Conservation (phyloP, 2,888 invertebrate species). For the Pycnomerus fuliginosus region DNA sequence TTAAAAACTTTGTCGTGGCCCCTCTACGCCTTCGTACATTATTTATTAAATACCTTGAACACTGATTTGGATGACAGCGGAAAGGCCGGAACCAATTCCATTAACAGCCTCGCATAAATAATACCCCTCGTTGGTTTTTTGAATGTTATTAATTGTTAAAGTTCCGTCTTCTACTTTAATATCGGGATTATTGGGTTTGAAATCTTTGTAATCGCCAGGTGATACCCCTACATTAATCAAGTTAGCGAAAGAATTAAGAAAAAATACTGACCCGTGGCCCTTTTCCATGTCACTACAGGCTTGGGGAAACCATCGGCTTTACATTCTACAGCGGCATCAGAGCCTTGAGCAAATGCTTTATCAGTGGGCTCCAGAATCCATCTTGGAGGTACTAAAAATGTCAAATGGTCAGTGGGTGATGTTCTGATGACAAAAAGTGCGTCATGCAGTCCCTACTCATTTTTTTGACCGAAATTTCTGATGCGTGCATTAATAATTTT, state of each 20-base stretch:
- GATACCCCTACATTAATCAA: constrained; percentile 82
- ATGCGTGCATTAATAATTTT: constrained; percentile 13
- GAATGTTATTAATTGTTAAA: constrained; percentile 83
- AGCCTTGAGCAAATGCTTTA: constrained; percentile 92
- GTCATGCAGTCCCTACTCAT: constrained; percentile 4
- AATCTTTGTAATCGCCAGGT: constrained; percentile 90
- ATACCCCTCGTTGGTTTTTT: constrained; percentile 91
- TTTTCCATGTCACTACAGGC: constrained; percentile 93
- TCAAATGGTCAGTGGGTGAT: too few species aligned
- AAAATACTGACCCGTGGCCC: constrained; percentile 76
- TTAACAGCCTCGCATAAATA: constrained; percentile 96
- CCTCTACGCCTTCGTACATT: background rate
- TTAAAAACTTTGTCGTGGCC: too few species aligned
- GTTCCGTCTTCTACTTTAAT: constrained; percentile 95
- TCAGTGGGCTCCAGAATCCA: constrained; percentile 95
- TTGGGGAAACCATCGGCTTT: constrained; percentile 95
- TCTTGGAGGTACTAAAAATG: constrained; percentile 81
- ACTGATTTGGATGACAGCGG: constrained; percentile 89
- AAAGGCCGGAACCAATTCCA: constrained; percentile 91
- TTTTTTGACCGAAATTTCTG: constrained; percentile 9
- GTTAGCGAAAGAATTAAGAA: constrained; percentile 5
- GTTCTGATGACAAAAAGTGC: too few species aligned
- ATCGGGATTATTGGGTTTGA: constrained; percentile 85
- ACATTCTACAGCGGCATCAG: constrained; percentile 91
- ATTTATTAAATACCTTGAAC: constrained; percentile 74